phyloP scores from a whole-genome alignment of 2,113 vertebrate genomes.

The Edolisoma coerulescens region DNA sequence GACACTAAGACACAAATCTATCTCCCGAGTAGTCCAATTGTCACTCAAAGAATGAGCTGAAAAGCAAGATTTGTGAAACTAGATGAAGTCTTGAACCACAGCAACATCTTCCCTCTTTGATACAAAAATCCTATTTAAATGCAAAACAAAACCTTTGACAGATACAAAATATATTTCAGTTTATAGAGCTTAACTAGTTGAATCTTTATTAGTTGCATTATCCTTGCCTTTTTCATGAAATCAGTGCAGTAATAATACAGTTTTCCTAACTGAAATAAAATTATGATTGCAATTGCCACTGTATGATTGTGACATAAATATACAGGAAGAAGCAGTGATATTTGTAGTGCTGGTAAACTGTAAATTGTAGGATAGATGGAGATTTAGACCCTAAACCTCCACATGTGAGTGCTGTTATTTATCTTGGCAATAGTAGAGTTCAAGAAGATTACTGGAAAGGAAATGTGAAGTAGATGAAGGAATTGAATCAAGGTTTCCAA shows the following conservation, averaged over 20 bases:
- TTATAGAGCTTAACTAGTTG: neutral
- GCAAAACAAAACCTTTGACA: neutral
- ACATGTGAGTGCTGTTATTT: neutral
- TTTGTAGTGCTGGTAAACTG: neutral
- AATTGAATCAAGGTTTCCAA: neutral
- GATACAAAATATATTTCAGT: neutral
- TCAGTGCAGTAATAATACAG: neutral
- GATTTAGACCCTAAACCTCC: neutral
- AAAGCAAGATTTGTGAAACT: neutral
- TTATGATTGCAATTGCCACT: neutral
- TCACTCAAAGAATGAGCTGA: neutral
- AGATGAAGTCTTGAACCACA: neutral
- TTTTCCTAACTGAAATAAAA: neutral
- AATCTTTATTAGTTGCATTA: neutral
- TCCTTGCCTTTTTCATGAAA: neutral
- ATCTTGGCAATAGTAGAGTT: neutral
- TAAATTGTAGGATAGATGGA: neutral
- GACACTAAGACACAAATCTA: neutral
- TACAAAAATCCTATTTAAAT: neutral
- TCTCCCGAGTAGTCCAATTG: neutral
- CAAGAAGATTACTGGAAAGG: neutral
- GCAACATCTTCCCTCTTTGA: neutral
- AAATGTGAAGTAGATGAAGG: neutral
- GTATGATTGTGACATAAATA: neutral
- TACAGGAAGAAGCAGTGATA: neutral